Percentiles rank a stretch among this genome's conserved stretches.
Evolutionary conservation across 2,113 vertebrate species (phyloP).

Genomic region (Anarrhichthys ocellatus): DNA sequence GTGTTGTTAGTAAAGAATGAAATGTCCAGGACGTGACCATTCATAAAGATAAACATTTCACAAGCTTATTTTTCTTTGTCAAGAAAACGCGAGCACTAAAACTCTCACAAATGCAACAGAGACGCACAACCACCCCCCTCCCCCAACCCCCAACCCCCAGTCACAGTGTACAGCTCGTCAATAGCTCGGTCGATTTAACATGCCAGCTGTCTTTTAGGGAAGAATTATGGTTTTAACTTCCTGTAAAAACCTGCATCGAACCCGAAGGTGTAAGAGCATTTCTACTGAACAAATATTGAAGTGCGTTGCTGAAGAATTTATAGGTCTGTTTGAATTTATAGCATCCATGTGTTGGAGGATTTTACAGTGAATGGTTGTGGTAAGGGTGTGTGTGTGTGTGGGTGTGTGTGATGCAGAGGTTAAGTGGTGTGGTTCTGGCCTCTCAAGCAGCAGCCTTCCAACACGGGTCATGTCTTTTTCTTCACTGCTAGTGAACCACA

Average conservation of each 20-base stretch:
- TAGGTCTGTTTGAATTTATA: conserved; percentile 67
- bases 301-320: conserved; percentile 63
- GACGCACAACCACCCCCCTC: background rate
- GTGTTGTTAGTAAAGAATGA: conserved; percentile 15
- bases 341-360: conserved; percentile 66
- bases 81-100: background rate
- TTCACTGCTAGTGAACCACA: conserved; percentile 48
- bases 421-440: conserved; percentile 73
- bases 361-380: conserved; percentile 56
- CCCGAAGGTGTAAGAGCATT: conserved; percentile 50
- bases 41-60: conserved; percentile 33
- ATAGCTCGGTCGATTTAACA: conserved; percentile 40
- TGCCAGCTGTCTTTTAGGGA: conserved; percentile 51
- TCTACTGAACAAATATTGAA: conserved; percentile 46
- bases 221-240: conserved; percentile 48
- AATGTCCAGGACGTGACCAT: background rate
- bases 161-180: conserved; percentile 17
- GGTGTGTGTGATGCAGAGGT: conserved; percentile 56
- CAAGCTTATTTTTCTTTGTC: background rate
- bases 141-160: background rate
- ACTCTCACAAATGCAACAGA: conserved; percentile 19
- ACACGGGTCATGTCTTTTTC: conserved; percentile 61
- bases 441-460: conserved; percentile 58
- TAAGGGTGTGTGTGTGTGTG: conserved; percentile 25
- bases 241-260: conserved; percentile 50